Base-by-base conservation (phyloP, 1,140 invertebrate species). In the Gonioctena quinquepunctata region DNA sequence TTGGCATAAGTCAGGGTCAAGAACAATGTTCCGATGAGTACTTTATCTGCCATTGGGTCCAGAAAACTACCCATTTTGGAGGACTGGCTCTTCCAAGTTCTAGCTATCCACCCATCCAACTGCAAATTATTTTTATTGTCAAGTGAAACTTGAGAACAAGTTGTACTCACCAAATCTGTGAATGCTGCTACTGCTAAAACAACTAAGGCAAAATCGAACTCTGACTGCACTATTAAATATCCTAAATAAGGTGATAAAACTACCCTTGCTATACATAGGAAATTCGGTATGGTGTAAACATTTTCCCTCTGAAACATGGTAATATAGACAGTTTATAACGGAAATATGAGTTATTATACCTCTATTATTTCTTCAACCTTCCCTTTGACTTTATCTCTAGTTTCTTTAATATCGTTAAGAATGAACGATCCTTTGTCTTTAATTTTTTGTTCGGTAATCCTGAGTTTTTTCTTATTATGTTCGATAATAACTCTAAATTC, bases 21-120 rank as follows among this genome's bases (percentile, higher is more conserved):
- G 79, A 96, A 96, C 28, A 99, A 84, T 11, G 94, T 94, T 8
- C 90, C 94, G 70, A 99, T 91, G 3, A 99, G 86, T 16, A 99
- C 86, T 87, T 99, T 99, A 83, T 99, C 97, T n/a, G 97, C 97
- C 83, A 97, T 89, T 8, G 97, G 97, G 85, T 99, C 97, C n/a
- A 99, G 80, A 81, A 97, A 96, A 72, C 94, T 96, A 5, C 97
- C 97, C 73, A 97, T 88, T 81, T 93, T 94, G 23, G 96, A 95
- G 13, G 93, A 91, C 83, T 99, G 97, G 59, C 91, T 93, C 60
- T 90, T 88, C 89, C 95, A 98, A 61, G 91, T 93, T 61, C 97
- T 89, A 8, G 97, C 97, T 80, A 99, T 98, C 89, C 93, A 97
- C 22, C 97, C 97, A 89, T 99, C 97, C 50, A 96, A 79, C 94